phyloP scores from a whole-genome alignment of 2,797 vertebrate species.

The Echeneis naucrates region DNA sequence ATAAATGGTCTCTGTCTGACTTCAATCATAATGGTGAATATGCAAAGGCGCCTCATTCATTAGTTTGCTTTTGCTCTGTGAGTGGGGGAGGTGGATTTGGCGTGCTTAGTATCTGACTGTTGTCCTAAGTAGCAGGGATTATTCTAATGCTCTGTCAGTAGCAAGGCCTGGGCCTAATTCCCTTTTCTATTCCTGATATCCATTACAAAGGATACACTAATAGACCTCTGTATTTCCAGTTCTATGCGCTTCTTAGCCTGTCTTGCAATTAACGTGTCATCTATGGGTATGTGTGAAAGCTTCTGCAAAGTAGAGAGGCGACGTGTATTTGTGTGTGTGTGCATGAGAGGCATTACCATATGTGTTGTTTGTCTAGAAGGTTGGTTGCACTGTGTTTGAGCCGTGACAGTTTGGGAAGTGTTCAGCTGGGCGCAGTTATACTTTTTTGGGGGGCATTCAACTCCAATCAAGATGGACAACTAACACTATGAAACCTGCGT shows the following conservation, averaged over 20 bases:
- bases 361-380: not conserved
- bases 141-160: conserved; percentile 80
- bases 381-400: conserved; percentile 1
- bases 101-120: conserved; percentile 80
- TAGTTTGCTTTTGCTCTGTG: conserved; percentile 71
- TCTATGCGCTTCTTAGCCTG: conserved; percentile 49
- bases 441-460: not conserved
- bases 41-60: conserved; percentile 70
- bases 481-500: not conserved
- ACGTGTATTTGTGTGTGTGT: conserved; percentile 1
- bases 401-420: not conserved
- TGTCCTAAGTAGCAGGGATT: conserved; percentile 81
- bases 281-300: conserved; percentile 17
- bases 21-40: conserved; percentile 72
- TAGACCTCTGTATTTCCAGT: conserved; percentile 53
- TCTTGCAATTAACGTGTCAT: conserved; percentile 62
- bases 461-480: too few relatives aligned
- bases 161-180: conserved; percentile 65
- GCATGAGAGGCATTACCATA: too few relatives aligned
- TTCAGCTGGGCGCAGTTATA: not conserved
- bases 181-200: conserved; percentile 70
- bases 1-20: conserved; percentile 72
- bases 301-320: not conserved
- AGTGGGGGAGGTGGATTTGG: conserved; percentile 70
- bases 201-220: conserved; percentile 76